Conservation (phyloP, 2,888 invertebrate species). For the Yponomeuta evonymella region DNA sequence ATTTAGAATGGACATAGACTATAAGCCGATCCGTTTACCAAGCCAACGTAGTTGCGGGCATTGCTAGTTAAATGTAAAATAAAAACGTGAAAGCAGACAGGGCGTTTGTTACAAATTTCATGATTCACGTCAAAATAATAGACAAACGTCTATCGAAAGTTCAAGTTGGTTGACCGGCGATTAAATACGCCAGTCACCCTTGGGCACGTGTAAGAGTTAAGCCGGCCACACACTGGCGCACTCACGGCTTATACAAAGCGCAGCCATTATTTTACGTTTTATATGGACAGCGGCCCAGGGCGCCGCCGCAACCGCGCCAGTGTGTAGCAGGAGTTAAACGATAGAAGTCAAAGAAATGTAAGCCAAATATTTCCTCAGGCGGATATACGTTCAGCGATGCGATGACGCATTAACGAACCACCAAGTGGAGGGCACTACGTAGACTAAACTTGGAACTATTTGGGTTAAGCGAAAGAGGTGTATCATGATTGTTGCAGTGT, state of each 20-base stretch:
- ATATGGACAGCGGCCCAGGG: too few species aligned
- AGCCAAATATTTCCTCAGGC: background rate
- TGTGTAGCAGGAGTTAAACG: background rate
- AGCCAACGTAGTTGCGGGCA: too few species aligned
- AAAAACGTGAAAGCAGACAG: background rate
- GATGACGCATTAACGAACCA: background rate
- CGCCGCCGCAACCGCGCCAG: too few species aligned
- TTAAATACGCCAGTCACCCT: background rate
- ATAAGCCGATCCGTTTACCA: too few species aligned
- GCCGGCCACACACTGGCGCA: too few species aligned
- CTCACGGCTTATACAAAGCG: too few species aligned
- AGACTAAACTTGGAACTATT: background rate
- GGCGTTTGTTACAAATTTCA: background rate
- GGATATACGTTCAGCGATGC: background rate
- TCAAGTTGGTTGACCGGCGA: background rate
- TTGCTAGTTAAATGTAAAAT: background rate
- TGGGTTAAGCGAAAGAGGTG: background rate
- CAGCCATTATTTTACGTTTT: too few species aligned
- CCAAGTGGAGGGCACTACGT: background rate
- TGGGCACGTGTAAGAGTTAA: background rate
- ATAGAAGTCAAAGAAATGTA: background rate
- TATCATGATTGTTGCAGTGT: background rate
- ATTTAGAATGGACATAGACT: too few species aligned
- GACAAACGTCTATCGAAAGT: background rate
- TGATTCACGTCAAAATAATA: background rate